phyloP scores from a whole-genome alignment of 64 coral and sea anemone species.

The Hydrozoanthus tunicans region DNA sequence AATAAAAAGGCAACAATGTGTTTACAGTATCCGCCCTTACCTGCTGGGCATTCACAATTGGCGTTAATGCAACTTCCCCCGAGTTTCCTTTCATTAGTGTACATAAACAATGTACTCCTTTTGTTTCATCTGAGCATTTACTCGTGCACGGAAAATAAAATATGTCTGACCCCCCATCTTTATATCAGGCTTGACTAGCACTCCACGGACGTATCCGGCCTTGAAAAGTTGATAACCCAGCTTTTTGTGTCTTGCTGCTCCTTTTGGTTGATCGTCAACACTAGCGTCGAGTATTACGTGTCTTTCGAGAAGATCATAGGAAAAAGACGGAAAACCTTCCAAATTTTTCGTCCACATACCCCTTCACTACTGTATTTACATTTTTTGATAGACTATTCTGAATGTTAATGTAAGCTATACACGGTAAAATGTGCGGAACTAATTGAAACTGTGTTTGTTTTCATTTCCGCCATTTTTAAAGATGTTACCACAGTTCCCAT shows the following conservation, averaged over 20 bases:
- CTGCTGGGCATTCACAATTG: too few species aligned
- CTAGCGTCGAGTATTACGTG: background rate
- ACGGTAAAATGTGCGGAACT: constrained; percentile 10
- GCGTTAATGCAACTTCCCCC: too few species aligned
- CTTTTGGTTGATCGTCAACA: constrained; percentile 21
- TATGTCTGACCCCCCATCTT: constrained; percentile 13
- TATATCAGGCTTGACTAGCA: background rate
- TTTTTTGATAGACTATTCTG: background rate
- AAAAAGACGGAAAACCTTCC: background rate
- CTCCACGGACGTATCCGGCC: background rate
- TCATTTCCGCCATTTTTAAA: constrained; percentile 26
- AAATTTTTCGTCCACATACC: background rate
- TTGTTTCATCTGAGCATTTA: constrained; percentile 12
- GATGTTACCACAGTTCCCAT: constrained; percentile 3
- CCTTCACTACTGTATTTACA: background rate
- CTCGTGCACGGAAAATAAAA: background rate
- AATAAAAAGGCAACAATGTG: background rate
- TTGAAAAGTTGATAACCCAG: constrained; percentile 27
- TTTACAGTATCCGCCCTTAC: too few species aligned
- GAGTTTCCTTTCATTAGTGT: background rate
- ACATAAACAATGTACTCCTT: background rate
- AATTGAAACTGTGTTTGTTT: constrained; percentile 32
- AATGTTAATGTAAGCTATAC: background rate
- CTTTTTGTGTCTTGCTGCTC: constrained; percentile 25
- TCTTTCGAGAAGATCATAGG: constrained; percentile 3